Evolutionary conservation across 35 echinoderm and acorn worm species (phyloP), one percentile per base, ranked within the genome.

Genomic region (Apostichopus japonicus): DNA sequence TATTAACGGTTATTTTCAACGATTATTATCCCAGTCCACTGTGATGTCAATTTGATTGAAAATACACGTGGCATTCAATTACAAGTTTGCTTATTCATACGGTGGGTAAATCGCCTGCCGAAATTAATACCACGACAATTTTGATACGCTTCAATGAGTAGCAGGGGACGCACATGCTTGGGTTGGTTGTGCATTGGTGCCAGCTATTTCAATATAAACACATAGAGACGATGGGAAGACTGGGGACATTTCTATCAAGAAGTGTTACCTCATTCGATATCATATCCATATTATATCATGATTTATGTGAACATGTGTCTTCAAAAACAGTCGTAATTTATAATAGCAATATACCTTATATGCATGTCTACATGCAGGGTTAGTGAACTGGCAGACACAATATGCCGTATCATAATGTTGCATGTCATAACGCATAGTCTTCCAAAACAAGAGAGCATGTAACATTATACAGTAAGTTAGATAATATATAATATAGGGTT

Each of bases 1-100:
- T 11, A 1, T 11, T 23, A 75, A 75, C 21, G 71, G n/a, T 19
- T 19, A 75, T 75, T 75, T 75, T 7, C n/a, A n/a, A 14, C 16
- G 71, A 44, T 44, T 44, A 44, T 44, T 75, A 75, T 75, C 71
- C 54, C 51, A 59, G 54, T 13, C 54, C 54, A 84, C 54, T 84
- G 81, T 84, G 33, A 44, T 44, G 81, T 57, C 81, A 84, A 58
- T 54, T 84, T 84, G 81, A 84, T 84, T 17, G 81, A 59, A 84
- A 57, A 84, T 84, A 84, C 81, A 84, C 81, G 23, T 84, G 81
- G 81, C 81, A 84, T 84, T 84, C 81, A 84, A 84, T 84, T 84
- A 84, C 81, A 84, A 11, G 81, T 84, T 84, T 84, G 54, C 81
- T 84, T 59, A 84, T 84, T 84, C 81, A 84, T 57, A 59, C 56